Base-by-base conservation (phyloP, 2,797 vertebrate genomes). In the Alosa sapidissima region DNA sequence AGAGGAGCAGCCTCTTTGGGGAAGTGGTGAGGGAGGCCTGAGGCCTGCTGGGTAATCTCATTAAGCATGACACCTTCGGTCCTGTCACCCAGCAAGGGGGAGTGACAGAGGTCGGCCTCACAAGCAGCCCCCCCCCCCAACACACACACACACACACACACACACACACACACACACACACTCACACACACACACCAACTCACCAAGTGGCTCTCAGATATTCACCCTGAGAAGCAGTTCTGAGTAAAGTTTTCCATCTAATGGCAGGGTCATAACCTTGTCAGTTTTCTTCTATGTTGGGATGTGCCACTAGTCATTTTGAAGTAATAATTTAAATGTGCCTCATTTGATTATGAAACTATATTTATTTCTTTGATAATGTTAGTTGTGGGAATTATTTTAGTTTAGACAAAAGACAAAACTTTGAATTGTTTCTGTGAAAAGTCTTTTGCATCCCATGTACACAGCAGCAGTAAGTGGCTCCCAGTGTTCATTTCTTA, bases 31-130 rank as follows among this genome's bases (percentile, higher is more conserved):
- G 86, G 87, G 86, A 87, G 86, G 87, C 89, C 86, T 85, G 87
- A 89, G 92, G 91, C 93, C 93, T 92, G 93, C 94, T 88, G 92
- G 93, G 93, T 96, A 96, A 96, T 96, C 95, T 95, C 94, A 95
- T 96, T 96, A 96, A 95, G 93, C 94, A 93, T 94, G 95, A 94
- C 94, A 94, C 92, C 91, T 92, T 89, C 89, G 90, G 92, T 85
- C 88, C 88, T 87, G 21, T 78, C 85, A 89, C 87, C 85, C 88
- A 85, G 87, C 86, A 86, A 86, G 87, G 87, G 85, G 89, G 87
- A 88, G 87, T 89, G 86, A 28, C 85, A 85, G 88, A 78, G 89
- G 89, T 89, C 87, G 88, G 83, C 87, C 85, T 82, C 75, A 82
- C 84, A 86, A 81, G 82, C 83, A 85, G 72, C 28, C 36, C 81